These are phyloP conservation scores for Epicampocera succincta DNA, from an alignment of 2,888 invertebrate genomes.

Conservation along the genomic window DNA sequence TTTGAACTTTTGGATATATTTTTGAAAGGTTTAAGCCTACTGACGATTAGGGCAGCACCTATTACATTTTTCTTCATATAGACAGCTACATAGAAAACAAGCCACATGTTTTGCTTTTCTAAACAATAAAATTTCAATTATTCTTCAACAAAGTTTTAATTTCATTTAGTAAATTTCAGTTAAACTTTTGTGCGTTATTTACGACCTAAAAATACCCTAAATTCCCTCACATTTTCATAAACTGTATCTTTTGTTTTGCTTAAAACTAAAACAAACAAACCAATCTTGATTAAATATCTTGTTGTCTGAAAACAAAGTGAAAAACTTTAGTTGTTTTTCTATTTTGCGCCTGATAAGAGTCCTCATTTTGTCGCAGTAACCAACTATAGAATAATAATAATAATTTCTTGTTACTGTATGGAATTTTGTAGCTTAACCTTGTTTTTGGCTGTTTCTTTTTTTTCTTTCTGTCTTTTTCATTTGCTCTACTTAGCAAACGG, in stretches of 20 bases:
- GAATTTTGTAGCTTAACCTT: constrained; percentile 42
- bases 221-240: too few species aligned
- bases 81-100: too few species aligned
- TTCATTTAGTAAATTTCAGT: too few species aligned
- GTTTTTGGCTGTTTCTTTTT: constrained; percentile 23
- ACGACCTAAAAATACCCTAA: too few species aligned
- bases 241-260: background rate
- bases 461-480: constrained; percentile 28
- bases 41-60: too few species aligned
- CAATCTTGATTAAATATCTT: constrained; percentile 14
- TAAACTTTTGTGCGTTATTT: too few species aligned
- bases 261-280: background rate
- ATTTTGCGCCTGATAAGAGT: constrained; percentile 36
- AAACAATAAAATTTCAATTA: too few species aligned
- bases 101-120: too few species aligned
- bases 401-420: constrained; percentile 38
- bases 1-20: too few species aligned
- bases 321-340: constrained; percentile 29
- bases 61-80: too few species aligned
- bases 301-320: background rate
- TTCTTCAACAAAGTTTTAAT: too few species aligned
- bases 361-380: constrained; percentile 54
- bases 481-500: constrained; percentile 57
- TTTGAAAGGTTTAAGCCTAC: too few species aligned
- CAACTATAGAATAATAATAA: constrained; percentile 9